These are phyloP conservation scores for Lycodopsis pacificus DNA, from an alignment of 2,797 vertebrate species.

Conservation along the genomic window DNA sequence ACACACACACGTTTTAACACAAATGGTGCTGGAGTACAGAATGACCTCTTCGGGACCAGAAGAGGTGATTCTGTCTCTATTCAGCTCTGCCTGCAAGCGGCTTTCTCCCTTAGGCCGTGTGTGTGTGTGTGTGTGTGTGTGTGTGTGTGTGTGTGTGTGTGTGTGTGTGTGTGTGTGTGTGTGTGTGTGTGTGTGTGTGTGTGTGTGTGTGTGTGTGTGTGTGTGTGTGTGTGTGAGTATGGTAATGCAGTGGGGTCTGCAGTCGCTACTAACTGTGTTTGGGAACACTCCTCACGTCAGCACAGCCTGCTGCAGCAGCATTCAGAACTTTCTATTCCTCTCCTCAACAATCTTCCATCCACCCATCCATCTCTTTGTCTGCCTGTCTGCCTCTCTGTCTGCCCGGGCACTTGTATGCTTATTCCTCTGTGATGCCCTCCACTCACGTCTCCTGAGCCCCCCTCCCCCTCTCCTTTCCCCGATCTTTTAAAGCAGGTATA, in stretches of 20 bases:
- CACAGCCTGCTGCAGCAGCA: slow-evolving; percentile 76
- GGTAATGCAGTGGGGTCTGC: slow-evolving; percentile 79
- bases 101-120: slow-evolving; percentile 53
- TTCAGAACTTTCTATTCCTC: slow-evolving; percentile 77
- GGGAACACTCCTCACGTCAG: slow-evolving; percentile 83
- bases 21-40: slow-evolving; percentile 61
- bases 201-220: slow-evolving; percentile 33
- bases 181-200: slow-evolving; percentile 36
- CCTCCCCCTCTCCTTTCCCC: neutral
- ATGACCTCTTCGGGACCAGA: slow-evolving; percentile 76
- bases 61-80: slow-evolving; percentile 68
- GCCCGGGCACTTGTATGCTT: slow-evolving; percentile 42
- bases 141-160: slow-evolving; percentile 35
- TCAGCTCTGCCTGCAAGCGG: slow-evolving; percentile 64
- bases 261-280: slow-evolving; percentile 77
- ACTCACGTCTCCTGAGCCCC: slow-evolving; percentile 5
- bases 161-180: slow-evolving; percentile 29
- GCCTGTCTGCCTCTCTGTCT: slow-evolving; percentile 43
- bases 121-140: slow-evolving; percentile 31
- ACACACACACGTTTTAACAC: slow-evolving; percentile 24
- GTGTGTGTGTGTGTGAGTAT: slow-evolving; percentile 48
- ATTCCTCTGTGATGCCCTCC: slow-evolving; percentile 39
- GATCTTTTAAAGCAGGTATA: slow-evolving; percentile 32
- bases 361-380: slow-evolving; percentile 67
- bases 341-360: slow-evolving; percentile 66